These are phyloP conservation scores for Chromoteleia sp. DNA, from an alignment of 2,888 invertebrate species.

Conservation along the genomic window DNA sequence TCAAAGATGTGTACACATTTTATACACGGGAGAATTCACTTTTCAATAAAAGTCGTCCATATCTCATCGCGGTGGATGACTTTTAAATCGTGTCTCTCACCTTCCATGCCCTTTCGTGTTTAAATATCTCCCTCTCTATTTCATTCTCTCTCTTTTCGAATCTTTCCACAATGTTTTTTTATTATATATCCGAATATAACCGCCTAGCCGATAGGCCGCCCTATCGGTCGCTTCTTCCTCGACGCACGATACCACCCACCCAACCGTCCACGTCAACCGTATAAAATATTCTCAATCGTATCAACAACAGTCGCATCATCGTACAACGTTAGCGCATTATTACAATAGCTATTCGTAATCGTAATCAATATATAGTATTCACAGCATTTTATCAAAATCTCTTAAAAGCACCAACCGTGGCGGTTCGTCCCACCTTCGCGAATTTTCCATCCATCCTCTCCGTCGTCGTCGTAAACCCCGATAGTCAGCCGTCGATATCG, in stretches of 20 bases:
- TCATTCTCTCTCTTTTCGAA: slow-evolving; percentile 45
- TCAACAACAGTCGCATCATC: slow-evolving; percentile 84
- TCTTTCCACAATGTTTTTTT: slow-evolving; percentile 23
- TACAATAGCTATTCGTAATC: slow-evolving; percentile 83
- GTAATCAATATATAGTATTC: slow-evolving; percentile 85
- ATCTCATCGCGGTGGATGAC: slow-evolving; percentile 10
- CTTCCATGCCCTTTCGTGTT: slow-evolving; percentile 41
- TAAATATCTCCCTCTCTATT: slow-evolving; percentile 19
- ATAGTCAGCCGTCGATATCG: slow-evolving; percentile 62
- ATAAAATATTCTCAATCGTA: slow-evolving; percentile 85
- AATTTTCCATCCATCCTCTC: slow-evolving; percentile 55
- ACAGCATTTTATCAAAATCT: slow-evolving; percentile 85
- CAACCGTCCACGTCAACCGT: slow-evolving; percentile 80
- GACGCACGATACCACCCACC: slow-evolving; percentile 73
- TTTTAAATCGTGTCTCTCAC: slow-evolving; percentile 41
- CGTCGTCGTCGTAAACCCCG: slow-evolving; percentile 52
- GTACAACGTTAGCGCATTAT: slow-evolving; percentile 84
- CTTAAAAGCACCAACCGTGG: slow-evolving; percentile 83
- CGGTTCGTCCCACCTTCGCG: slow-evolving; percentile 73
- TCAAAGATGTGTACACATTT: slow-evolving; percentile 39
- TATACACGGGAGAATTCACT: slow-evolving; percentile 48
- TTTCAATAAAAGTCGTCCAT: slow-evolving; percentile 44
- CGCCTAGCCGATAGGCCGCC: slow-evolving; percentile 52
- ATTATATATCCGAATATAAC: slow-evolving; percentile 57
- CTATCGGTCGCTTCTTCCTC: slow-evolving; percentile 65